phyloP scores from a whole-genome alignment of 2,113 vertebrate species.

The Paracanthobrama guichenoti region DNA sequence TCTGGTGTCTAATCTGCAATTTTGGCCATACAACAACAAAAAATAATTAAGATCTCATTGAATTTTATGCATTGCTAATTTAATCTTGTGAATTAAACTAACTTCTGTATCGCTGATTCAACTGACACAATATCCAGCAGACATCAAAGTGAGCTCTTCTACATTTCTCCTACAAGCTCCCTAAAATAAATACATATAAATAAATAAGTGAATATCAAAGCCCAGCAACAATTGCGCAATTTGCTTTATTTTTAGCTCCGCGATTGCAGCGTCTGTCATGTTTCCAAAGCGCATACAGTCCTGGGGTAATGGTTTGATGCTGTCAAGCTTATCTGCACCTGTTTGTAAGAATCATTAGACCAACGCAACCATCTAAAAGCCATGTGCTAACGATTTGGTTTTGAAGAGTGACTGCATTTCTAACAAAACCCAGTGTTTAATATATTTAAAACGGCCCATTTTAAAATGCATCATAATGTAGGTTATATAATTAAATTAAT shows the following conservation, averaged over 20 bases:
- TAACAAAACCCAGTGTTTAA: neutral
- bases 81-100: neutral
- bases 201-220: neutral
- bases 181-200: neutral
- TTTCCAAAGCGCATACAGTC: conserved; percentile 12
- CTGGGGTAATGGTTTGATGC: conserved; percentile 16
- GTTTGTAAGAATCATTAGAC: conserved; percentile 39
- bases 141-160: neutral
- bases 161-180: neutral
- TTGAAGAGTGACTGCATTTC: neutral
- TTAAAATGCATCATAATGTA: too few relatives aligned
- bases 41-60: neutral
- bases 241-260: conserved; percentile 51
- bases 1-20: neutral
- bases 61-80: neutral
- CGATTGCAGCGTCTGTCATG: conserved; percentile 4
- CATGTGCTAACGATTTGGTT: neutral
- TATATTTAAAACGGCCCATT: too few relatives aligned
- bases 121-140: neutral
- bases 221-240: conserved; percentile 32
- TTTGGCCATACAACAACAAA: neutral
- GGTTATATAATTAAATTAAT: too few relatives aligned
- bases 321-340: conserved; percentile 44
- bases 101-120: neutral
- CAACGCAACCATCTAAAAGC: neutral